These are phyloP conservation scores for Conus ventricosus DNA, from an alignment of 1,140 invertebrate species.

Conservation along the genomic window DNA sequence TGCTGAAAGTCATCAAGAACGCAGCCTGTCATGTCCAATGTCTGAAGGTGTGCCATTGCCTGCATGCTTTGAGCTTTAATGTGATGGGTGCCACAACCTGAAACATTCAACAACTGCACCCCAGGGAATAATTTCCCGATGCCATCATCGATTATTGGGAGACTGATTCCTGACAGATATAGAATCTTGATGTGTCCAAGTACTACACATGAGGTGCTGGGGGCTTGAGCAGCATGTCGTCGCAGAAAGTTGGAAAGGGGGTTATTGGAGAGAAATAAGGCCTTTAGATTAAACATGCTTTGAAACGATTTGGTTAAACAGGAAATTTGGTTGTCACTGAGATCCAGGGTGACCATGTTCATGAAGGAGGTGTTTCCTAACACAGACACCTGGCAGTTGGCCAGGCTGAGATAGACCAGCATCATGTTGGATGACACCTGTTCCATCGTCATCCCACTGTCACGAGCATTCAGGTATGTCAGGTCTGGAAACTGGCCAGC, in stretches of 20 bases:
- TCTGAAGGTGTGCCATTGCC: background rate
- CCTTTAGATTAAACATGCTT: background rate
- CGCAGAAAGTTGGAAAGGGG: background rate
- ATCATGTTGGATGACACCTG: too few relatives aligned
- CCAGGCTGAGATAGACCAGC: too few relatives aligned
- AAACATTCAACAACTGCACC: background rate
- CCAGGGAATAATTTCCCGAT: background rate
- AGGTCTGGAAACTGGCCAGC: too few relatives aligned
- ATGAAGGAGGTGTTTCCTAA: background rate
- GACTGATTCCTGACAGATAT: too few relatives aligned
- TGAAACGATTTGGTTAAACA: background rate
- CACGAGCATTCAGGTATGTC: too few relatives aligned
- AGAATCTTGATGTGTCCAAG: background rate
- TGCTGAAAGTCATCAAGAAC: too few relatives aligned
- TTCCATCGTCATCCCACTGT: too few relatives aligned
- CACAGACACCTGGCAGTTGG: too few relatives aligned
- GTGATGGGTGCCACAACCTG: background rate
- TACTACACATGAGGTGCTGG: background rate
- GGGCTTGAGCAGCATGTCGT: background rate
- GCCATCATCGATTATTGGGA: too few relatives aligned
- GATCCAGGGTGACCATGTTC: too few relatives aligned
- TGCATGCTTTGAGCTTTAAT: background rate
- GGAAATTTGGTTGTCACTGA: too few relatives aligned
- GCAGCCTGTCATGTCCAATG: too few relatives aligned
- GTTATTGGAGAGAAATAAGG: constrained; percentile 26